Evolutionary conservation across 2,888 invertebrate species (phyloP).

Genomic region (Iphiclides podalirius): DNA sequence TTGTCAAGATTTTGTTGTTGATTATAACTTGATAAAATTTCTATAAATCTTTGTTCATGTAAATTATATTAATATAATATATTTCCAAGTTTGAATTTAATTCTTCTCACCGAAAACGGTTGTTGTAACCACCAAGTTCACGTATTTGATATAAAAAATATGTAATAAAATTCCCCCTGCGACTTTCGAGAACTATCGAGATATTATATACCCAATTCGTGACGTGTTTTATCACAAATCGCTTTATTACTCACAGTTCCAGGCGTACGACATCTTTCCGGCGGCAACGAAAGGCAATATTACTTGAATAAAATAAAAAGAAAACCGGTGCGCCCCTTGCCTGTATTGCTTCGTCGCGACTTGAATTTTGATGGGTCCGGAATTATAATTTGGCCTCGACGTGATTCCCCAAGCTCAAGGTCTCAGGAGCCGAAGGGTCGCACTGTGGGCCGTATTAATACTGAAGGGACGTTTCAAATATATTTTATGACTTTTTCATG

Average conservation of each 20-base stretch:
- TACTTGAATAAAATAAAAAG: slow-evolving; percentile 19
- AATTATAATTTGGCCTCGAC: slow-evolving; percentile 9
- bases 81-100: too few species aligned
- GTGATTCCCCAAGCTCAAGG: slow-evolving; percentile 6
- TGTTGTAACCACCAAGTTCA: too few species aligned
- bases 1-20: too few species aligned
- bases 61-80: too few species aligned
- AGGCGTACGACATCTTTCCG: slow-evolving; percentile 2
- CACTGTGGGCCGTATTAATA: slow-evolving; percentile 10
- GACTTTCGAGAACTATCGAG: too few species aligned
- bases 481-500: slow-evolving; percentile 22
- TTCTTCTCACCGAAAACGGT: too few species aligned
- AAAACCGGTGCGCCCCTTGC: slow-evolving; percentile 1
- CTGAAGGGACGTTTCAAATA: slow-evolving; percentile 19
- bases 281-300: slow-evolving; percentile 2
- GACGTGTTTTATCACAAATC: slow-evolving; percentile 1
- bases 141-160: too few species aligned
- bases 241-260: too few species aligned
- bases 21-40: too few species aligned
- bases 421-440: slow-evolving; percentile 1
- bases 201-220: not conserved
- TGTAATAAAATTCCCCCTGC: not conserved
- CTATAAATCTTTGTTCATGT: too few species aligned
- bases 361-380: slow-evolving; percentile 13
- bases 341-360: slow-evolving; percentile 10